phyloP scores from a whole-genome alignment of 2,888 invertebrate species.

The Pseudococcus longispinus region DNA sequence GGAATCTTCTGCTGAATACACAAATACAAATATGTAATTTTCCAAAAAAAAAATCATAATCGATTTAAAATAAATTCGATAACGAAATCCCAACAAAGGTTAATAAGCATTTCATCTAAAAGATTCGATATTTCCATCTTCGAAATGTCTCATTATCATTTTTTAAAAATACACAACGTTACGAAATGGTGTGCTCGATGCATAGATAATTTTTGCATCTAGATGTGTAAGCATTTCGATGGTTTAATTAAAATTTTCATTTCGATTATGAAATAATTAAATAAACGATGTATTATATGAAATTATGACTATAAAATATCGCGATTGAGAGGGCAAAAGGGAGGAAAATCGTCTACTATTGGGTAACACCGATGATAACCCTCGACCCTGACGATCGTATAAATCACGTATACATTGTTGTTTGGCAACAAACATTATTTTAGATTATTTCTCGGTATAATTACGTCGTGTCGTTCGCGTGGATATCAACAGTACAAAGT shows the following conservation, averaged over 20 bases:
- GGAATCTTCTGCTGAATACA: no score
- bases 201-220: not conserved
- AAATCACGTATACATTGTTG: conserved; percentile 7
- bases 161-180: not conserved
- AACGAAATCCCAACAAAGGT: not conserved
- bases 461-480: conserved; percentile 22
- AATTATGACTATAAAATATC: not conserved
- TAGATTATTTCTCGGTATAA: conserved; percentile 30
- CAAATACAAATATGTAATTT: not conserved
- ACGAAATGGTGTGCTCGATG: not conserved
- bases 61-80: not conserved
- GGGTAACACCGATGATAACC: not conserved
- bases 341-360: not conserved
- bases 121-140: not conserved
- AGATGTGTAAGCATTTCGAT: not conserved
- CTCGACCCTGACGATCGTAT: not conserved
- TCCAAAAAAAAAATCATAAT: not conserved
- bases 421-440: conserved; percentile 41
- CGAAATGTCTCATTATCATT: not conserved
- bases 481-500: not conserved
- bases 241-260: not conserved
- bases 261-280: not conserved
- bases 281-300: not conserved
- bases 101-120: not conserved
- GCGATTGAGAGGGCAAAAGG: not conserved